Evolutionary conservation across 30 jellyfish, hydroid and myxozoan species (phyloP).

Genomic region (Aurelia sp.): DNA sequence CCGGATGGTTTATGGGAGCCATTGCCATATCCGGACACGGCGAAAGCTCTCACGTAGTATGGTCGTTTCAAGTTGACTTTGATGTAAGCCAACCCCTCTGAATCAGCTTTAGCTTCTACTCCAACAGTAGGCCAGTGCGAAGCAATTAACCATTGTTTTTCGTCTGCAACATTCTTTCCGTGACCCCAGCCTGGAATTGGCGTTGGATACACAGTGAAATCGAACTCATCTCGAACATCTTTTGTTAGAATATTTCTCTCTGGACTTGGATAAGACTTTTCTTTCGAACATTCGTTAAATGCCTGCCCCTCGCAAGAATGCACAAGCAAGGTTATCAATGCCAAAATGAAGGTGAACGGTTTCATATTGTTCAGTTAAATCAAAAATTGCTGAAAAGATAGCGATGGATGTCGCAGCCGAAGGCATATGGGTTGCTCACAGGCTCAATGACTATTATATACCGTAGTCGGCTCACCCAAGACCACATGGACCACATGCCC

Average conservation of each 20-base stretch:
- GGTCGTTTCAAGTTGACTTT: neutral
- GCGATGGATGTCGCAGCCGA: too few species aligned
- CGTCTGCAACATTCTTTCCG: constrained; percentile 15
- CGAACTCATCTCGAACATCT: constrained; percentile 13
- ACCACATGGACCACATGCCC: too few species aligned
- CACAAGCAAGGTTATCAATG: too few species aligned
- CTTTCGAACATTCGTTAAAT: too few species aligned
- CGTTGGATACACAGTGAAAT: constrained; percentile 21
- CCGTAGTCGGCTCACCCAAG: too few species aligned
- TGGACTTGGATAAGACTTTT: too few species aligned
- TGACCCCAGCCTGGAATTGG: constrained; percentile 27
- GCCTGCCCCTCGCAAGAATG: too few species aligned
- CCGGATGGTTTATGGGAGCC: constrained; percentile 4
- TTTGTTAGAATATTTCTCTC: neutral
- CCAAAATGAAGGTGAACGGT: too few species aligned
- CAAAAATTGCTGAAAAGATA: too few species aligned
- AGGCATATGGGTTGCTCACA: too few species aligned
- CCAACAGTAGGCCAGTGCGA: constrained; percentile 1
- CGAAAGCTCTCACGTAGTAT: neutral
- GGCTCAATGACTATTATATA: too few species aligned
- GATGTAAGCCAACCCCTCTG: constrained; percentile 7
- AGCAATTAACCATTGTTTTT: neutral
- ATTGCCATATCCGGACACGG: neutral
- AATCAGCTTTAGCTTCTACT: neutral
- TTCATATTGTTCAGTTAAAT: too few species aligned